Base-by-base conservation (phyloP, 2,113 vertebrate species). In the Lucifuga dentata region DNA sequence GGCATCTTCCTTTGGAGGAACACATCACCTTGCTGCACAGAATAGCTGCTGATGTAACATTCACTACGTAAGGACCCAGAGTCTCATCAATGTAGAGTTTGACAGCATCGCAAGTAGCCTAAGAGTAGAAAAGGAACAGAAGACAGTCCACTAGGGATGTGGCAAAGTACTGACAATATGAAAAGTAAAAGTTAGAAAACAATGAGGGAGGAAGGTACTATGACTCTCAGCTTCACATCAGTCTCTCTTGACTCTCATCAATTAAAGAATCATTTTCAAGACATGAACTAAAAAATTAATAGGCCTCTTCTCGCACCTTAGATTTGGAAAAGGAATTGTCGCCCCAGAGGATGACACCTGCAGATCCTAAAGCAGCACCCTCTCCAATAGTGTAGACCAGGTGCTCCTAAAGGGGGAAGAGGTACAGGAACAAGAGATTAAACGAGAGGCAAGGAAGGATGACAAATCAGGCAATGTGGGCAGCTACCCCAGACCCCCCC, bases 331-430 rank as follows among this genome's bases (percentile, higher is more conserved):
- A 90, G 20, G 4, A 1, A 0, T 41, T 2, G 72, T 93, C 84
- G 2, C 92, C 92, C 92, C 92, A 94, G 5, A 94, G 90, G 12
- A 93, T 89, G 0, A 93, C 68, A 5, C 92, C 92, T n/a, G 90
- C 90, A 44, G 90, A 65, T 41, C 92, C 92, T 41, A 93, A 60
- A 48, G 93, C 90, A 0, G 81, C 90, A 5, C 86, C 91, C 75
- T 92, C 91, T 29, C 90, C 90, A 0, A 93, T 57, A 9, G 91
- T 92, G 81, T 91, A 81, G 46, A 91, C 79, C 64, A 92, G 83
- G 58, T 91, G 91, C 39, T 88, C 83, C 92, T 92, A 62, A 24
- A 50, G 46, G 11, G 39, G 2, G 2, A 21, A 2, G 24, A 29
- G 26, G 26, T 92, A 62, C 24, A 50, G 46, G 11, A 40, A 2